Percentiles rank a stretch among this genome's conserved stretches.
Conservation (phyloP, 1,140 invertebrate species). For the Frieseomelitta varia region DNA sequence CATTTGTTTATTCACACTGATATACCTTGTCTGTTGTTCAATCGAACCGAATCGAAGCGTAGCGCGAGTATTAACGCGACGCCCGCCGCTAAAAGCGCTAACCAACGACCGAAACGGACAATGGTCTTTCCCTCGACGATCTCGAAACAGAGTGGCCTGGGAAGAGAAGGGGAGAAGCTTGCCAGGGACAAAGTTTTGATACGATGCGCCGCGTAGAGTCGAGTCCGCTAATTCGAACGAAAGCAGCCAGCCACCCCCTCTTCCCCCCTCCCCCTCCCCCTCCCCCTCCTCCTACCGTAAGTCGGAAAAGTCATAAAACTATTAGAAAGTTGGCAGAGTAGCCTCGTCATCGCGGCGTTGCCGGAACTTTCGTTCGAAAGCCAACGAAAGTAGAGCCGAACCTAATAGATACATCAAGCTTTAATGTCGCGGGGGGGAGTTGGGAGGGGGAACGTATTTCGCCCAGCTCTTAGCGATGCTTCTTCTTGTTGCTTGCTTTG, state of each 20-base stretch:
- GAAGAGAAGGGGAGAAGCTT: too few species aligned
- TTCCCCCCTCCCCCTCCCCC: too few species aligned
- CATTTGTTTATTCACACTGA: too few species aligned
- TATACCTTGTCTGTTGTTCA: too few species aligned
- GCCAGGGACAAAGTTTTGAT: slow-evolving; percentile 26
- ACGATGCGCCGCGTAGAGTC: not conserved
- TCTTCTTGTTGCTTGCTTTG: not conserved
- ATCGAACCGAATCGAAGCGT: too few species aligned
- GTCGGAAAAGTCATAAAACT: slow-evolving; percentile 61
- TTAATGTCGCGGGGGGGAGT: slow-evolving; percentile 38
- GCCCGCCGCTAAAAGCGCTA: too few species aligned
- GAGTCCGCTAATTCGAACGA: slow-evolving; percentile 52
- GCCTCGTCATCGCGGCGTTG: slow-evolving; percentile 17
- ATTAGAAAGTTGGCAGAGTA: slow-evolving; percentile 56
- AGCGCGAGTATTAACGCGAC: too few species aligned
- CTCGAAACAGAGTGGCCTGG: too few species aligned
- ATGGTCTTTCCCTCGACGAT: too few species aligned
- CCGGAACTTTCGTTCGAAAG: slow-evolving; percentile 45
- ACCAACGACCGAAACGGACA: too few species aligned
- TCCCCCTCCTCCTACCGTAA: slow-evolving; percentile 23
- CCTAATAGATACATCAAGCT: slow-evolving; percentile 60
- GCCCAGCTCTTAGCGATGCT: not conserved
- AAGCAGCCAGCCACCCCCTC: not conserved
- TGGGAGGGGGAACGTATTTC: too few species aligned
- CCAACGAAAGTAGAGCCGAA: slow-evolving; percentile 30